These are phyloP conservation scores for Otus scops DNA, from an alignment of 2,797 vertebrate genomes.

Conservation along the genomic window DNA sequence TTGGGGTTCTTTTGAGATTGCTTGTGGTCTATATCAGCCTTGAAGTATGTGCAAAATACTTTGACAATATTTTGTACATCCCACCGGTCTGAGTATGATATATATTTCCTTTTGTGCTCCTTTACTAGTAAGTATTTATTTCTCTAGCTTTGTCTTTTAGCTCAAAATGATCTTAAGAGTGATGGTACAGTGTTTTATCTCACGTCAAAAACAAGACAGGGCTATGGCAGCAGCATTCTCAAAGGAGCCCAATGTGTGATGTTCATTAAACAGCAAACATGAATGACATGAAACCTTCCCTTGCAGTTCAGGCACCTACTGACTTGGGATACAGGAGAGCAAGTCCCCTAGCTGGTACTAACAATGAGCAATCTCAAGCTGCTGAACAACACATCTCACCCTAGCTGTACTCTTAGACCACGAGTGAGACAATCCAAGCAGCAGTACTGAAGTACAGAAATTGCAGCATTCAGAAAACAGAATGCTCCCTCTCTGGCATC, in stretches of 20 bases:
- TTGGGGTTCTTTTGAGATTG: neutral
- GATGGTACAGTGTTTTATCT: neutral
- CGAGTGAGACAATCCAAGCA: neutral
- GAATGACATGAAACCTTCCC: neutral
- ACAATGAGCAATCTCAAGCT: neutral
- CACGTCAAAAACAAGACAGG: neutral
- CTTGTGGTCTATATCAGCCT: neutral
- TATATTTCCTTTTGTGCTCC: neutral
- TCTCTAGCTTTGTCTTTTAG: neutral
- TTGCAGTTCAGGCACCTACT: neutral
- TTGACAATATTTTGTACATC: neutral
- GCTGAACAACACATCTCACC: neutral
- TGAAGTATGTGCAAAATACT: neutral
- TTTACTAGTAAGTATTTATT: neutral
- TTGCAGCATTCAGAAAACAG: neutral
- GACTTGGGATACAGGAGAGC: neutral
- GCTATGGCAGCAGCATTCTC: neutral
- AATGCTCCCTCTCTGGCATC: neutral
- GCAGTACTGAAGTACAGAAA: neutral
- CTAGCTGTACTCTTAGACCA: too few relatives aligned
- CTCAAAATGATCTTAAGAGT: neutral
- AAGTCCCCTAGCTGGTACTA: neutral
- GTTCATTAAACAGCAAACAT: neutral
- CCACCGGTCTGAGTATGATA: neutral
- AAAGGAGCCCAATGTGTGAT: neutral